Conservation (phyloP, 2,888 invertebrate species). For the Dryomyza anilis region DNA sequence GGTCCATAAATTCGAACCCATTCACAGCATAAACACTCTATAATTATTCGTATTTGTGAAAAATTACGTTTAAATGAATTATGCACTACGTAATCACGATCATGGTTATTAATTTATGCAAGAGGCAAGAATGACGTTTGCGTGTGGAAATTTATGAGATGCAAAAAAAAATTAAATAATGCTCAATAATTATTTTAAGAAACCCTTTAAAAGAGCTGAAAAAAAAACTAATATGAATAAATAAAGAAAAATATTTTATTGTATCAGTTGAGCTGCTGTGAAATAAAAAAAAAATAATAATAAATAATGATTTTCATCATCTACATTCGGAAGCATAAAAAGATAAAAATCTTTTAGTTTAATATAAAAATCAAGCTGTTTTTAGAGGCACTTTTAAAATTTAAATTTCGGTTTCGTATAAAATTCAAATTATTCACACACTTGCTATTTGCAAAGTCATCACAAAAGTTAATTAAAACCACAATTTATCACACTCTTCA, state of each 20-base stretch:
- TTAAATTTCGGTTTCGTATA: too few species aligned
- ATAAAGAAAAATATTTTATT: too few species aligned
- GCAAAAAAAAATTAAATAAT: neutral
- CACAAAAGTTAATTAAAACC: slow-evolving; percentile 53
- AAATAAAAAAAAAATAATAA: too few species aligned
- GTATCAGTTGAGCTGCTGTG: too few species aligned
- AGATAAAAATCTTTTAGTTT: too few species aligned
- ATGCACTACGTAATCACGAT: slow-evolving; percentile 5
- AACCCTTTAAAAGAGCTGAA: neutral
- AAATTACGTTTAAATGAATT: slow-evolving; percentile 14
- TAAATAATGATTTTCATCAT: too few species aligned
- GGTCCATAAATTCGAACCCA: slow-evolving; percentile 7
- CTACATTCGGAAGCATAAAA: neutral
- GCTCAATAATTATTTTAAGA: neutral
- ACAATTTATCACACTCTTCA: slow-evolving; percentile 56
- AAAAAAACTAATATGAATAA: neutral
- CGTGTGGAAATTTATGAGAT: neutral
- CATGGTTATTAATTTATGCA: slow-evolving; percentile 14
- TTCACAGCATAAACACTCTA: neutral
- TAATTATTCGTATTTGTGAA: slow-evolving; percentile 14
- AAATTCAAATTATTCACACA: too few species aligned
- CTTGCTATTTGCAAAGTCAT: too few species aligned
- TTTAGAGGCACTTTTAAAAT: too few species aligned
- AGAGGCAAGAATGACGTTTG: neutral
- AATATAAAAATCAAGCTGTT: too few species aligned